Evolutionary conservation across 2,113 vertebrate species (phyloP).

Genomic region (Tylochromis polylepis): DNA sequence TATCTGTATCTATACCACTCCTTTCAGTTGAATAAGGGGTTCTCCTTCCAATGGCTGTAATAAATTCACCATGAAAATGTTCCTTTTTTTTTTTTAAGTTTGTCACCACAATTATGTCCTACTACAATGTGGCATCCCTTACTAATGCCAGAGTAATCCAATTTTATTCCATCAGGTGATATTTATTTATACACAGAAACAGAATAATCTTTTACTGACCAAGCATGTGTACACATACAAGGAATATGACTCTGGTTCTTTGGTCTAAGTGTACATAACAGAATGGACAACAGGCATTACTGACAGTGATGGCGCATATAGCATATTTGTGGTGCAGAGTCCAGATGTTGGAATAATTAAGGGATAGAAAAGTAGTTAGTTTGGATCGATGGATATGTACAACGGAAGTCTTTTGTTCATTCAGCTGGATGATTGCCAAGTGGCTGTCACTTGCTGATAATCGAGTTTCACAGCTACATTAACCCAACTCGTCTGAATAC

Average conservation of each 20-base stretch:
- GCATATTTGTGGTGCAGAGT: not conserved
- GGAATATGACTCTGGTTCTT: not conserved
- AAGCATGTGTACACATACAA: accelerated
- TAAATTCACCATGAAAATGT: not conserved
- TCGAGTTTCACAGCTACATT: not conserved
- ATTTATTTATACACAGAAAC: accelerated
- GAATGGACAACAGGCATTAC: not conserved
- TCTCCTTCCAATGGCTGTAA: not conserved
- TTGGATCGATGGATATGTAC: not conserved
- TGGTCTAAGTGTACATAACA: not conserved
- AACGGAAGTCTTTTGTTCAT: not conserved
- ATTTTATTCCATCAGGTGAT: not conserved
- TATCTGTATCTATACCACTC: not conserved
- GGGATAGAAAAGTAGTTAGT: accelerated
- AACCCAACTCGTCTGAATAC: not conserved
- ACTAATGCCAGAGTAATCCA: accelerated
- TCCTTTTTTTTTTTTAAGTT: not conserved
- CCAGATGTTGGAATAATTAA: not conserved
- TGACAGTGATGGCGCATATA: accelerated
- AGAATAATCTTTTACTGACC: accelerated
- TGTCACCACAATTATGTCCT: too few relatives aligned
- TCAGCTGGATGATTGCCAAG: not conserved
- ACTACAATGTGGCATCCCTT: not conserved
- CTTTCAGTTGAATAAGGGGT: not conserved
- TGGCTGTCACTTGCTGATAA: not conserved